Evolutionary conservation across 2,797 vertebrate genomes (phyloP), one percentile per base, ranked within the genome.

Genomic region (Uromys caudimaculatus): DNA sequence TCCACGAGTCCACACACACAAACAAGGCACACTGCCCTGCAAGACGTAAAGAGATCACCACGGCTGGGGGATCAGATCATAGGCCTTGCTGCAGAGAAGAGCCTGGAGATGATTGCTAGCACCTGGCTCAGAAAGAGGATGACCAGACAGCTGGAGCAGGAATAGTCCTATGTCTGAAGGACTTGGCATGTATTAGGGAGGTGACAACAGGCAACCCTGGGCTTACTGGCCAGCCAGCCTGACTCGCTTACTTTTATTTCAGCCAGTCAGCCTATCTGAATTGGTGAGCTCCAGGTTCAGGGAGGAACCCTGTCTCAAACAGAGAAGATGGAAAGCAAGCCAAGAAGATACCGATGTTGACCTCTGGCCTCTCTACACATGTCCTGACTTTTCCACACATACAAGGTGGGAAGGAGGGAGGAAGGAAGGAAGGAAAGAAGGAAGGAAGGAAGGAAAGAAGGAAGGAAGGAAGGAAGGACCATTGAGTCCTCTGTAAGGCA

Each of bases 111-210:
- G 9, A 44, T n/a, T 0, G 13, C 5, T 5, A n/a, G 2, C 19
- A 0, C 52, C 35, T 24, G 29, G 35, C 0, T 1, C 38, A 9
- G 60, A 85, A 29, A n/a, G 83, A 47, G 8, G 10, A 50, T 44
- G 38, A 2, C 6, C 19, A 85, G 2, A 11, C 2, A 6, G 16
- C 60, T 44, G 27, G 50, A 92, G 44, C 6, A 41, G 38, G n/a
- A 0, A 0, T 2, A 0, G 9, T 35, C 27, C 60, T 54, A 21
- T 29, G 12, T 0, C 5, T 6, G 4, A 38, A 89, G 54, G 44
- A 29, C 27, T 29, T 47, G 6, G 1, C 12, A 56, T 41, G 54
- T 8, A 50, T 35, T 54, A 23, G 13, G 47, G 38, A n/a, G 19
- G 60, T 10, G 13, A n/a, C 4, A 23, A 24, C 84, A 71, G 12